Evolutionary conservation across 1,140 invertebrate species (phyloP).

Genomic region (Sinella curviseta): DNA sequence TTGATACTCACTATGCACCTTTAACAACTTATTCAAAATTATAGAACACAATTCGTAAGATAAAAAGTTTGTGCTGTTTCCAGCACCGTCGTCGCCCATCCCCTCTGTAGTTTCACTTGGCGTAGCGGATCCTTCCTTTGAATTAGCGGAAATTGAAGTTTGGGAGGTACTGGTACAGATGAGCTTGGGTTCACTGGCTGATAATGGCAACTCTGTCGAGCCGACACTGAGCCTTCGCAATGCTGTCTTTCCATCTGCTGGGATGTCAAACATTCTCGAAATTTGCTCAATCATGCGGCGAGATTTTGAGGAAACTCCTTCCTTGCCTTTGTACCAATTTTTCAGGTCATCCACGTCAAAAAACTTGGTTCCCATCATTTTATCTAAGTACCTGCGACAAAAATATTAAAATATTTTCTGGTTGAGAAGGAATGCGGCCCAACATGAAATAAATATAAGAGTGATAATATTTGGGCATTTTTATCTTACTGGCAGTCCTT

Average conservation of each 20-base stretch:
- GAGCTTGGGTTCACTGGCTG: not conserved
- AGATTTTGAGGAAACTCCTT: constrained; percentile 56
- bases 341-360: constrained; percentile 78
- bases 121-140: constrained; percentile 31
- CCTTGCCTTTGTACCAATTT: constrained; percentile 63
- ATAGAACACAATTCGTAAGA: constrained; percentile 39
- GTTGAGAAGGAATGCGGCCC: not conserved
- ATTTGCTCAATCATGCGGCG: constrained; percentile 64
- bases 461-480: not conserved
- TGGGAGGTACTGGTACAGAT: constrained; percentile 21
- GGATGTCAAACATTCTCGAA: constrained; percentile 56
- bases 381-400: constrained; percentile 67
- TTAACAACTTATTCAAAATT: constrained; percentile 40
- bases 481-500: constrained; percentile 71
- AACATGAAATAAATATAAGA: not conserved
- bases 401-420: constrained; percentile 17
- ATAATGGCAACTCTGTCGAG: too few species aligned
- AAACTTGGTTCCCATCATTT: constrained; percentile 78
- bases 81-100: not conserved
- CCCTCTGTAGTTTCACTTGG: constrained; percentile 18
- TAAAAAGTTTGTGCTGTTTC: not conserved
- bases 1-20: constrained; percentile 44
- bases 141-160: constrained; percentile 9
- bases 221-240: not conserved
- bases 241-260: not conserved